phyloP scores from a whole-genome alignment of 1,140 invertebrate genomes.

The Hestina assimilis region DNA sequence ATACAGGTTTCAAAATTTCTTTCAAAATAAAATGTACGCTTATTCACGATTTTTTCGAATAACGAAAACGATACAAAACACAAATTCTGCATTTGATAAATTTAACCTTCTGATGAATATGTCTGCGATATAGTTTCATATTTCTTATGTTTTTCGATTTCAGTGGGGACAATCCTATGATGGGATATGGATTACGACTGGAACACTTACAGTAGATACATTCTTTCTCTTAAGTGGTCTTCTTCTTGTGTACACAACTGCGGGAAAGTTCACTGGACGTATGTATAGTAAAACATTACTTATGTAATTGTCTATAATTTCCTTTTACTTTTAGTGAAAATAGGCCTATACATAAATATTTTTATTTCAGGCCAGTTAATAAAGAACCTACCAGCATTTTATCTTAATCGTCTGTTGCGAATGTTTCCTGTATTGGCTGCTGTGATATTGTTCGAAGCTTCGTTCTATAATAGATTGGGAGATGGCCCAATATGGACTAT shows the following conservation, averaged over 20 bases:
- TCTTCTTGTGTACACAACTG: conserved; percentile 70
- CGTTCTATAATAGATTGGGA: conserved; percentile 77
- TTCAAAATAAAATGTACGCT: not conserved
- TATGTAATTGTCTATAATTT: no score
- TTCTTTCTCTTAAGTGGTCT: no score
- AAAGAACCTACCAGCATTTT: conserved; percentile 55
- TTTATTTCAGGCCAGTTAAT: conserved; percentile 44
- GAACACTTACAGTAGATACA: no score
- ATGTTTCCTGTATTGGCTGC: conserved; percentile 81
- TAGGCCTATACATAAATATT: conserved; percentile 1
- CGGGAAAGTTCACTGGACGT: conserved; percentile 43
- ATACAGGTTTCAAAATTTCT: not conserved
- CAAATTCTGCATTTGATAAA: no score
- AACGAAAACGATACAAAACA: no score
- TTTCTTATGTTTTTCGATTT: conserved; percentile 32
- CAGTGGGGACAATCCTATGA: no score
- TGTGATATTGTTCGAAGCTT: conserved; percentile 77
- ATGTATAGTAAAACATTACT: no score
- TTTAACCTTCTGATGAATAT: no score
- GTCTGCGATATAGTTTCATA: not conserved
- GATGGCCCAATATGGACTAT: conserved; percentile 80
- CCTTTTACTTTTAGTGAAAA: not conserved
- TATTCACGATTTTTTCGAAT: not conserved
- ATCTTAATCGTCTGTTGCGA: conserved; percentile 77
- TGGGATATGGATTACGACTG: no score